Evolutionary conservation across 2,797 vertebrate genomes (phyloP), one percentile per base, ranked within the genome.

Genomic region (Gymnoscopelus microlampas): DNA sequence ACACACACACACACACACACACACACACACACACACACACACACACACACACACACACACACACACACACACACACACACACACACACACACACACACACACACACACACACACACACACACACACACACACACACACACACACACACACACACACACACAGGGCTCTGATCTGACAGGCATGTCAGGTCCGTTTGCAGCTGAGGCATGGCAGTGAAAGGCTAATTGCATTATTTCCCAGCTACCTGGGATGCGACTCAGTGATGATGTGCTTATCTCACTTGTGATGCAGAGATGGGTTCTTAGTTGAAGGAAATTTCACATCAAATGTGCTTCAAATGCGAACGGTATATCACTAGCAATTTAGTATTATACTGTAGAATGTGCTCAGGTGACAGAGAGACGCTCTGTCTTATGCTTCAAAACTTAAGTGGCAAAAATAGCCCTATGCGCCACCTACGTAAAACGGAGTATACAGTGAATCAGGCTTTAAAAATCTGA

Each of bases 151-250:
- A 60, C 59, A 13, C 39, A 60, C 4, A 63, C 77, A 71, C 60
- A 60, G 62, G 13, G 23, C 54, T 77, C 65, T 74, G 76, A 76
- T 84, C 80, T 73, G 85, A 88, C 85, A 81, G 78, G 58, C 32
- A 26, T 60, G 76, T 83, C 81, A 58, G 64, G 64, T 76, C 71
- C 74, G 68, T 74, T 70, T 70, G 68, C 70, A 72, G 77, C 78
- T 55, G 60, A 68, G 60, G 62, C 75, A 65, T 66, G 58, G 75
- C 32, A 24, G 44, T 61, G 56, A 57, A 54, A 32, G 62, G 19
- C 62, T 87, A 82, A 87, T 84, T 81, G 70, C 72, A 77, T 87
- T 87, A 80, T 75, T 39, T 73, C 58, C 61, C 59, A 57, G 58
- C 26, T 82, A 83, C 84, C 80, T 74, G 73, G 82, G 77, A 76